These are phyloP conservation scores for Trachurus trachurus DNA, from an alignment of 2,797 vertebrate species.

Conservation along the genomic window DNA sequence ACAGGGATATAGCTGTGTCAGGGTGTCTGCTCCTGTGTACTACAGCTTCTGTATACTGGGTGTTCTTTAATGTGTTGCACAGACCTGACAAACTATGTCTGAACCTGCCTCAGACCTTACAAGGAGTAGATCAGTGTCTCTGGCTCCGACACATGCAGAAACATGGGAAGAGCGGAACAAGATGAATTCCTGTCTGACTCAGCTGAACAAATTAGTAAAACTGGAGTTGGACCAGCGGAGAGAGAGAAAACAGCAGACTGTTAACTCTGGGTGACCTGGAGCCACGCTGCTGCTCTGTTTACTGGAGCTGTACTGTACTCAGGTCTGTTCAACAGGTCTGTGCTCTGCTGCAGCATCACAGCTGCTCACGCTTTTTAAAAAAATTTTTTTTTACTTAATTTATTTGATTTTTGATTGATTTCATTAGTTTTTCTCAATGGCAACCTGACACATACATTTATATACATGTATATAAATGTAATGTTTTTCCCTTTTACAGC, in stretches of 20 bases:
- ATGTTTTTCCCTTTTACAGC: no score
- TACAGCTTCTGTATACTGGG: constrained; percentile 36
- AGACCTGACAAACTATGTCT: constrained; percentile 55
- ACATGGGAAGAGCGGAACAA: constrained; percentile 46
- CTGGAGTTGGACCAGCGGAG: constrained; percentile 31
- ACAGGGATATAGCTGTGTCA: not conserved
- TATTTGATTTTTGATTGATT: no score
- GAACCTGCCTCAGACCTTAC: constrained; percentile 67
- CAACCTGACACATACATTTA: no score
- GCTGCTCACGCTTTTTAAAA: no score
- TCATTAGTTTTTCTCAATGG: no score
- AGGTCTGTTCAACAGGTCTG: constrained; percentile 7
- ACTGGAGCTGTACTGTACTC: constrained; percentile 9
- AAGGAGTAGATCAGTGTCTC: constrained; percentile 51
- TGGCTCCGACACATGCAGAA: constrained; percentile 57
- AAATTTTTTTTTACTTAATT: no score
- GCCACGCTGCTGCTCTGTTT: constrained; percentile 10
- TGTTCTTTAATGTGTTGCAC: constrained; percentile 59
- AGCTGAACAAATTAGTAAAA: constrained; percentile 53
- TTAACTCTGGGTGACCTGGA: constrained; percentile 24
- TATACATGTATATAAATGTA: no score
- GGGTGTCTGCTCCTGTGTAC: constrained; percentile 7
- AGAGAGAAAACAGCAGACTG: constrained; percentile 5
- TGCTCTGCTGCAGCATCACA: not conserved
- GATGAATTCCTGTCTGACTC: constrained; percentile 72